Conservation (phyloP, 2,888 invertebrate species). For the Leptothorax acervorum region DNA sequence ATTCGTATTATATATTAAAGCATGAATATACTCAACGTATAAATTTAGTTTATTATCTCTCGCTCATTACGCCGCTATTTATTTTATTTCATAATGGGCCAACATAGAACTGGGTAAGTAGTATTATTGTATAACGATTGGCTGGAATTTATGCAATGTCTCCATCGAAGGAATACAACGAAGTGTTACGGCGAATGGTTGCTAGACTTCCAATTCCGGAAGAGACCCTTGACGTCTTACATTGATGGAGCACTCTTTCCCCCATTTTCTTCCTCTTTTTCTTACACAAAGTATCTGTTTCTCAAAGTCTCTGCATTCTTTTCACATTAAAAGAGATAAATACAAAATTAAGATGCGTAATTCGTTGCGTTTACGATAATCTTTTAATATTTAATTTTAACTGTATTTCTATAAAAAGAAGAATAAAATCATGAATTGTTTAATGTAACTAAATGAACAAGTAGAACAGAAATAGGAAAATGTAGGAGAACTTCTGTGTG, state of each 20-base stretch:
- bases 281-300: not conserved
- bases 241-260: slow-evolving; percentile 33
- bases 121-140: not conserved
- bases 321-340: not conserved
- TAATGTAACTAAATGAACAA: not conserved
- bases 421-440: not conserved
- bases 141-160: slow-evolving; percentile 62
- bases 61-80: slow-evolving; percentile 12
- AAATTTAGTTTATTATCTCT: slow-evolving; percentile 32
- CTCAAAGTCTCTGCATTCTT: slow-evolving; percentile 3
- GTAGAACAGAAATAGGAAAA: not conserved
- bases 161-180: slow-evolving; percentile 12
- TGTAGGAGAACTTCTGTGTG: not conserved
- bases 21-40: not conserved
- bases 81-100: not conserved
- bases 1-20: slow-evolving; percentile 20
- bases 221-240: slow-evolving; percentile 43
- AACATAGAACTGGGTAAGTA: not conserved
- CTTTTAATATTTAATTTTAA: slow-evolving; percentile 6
- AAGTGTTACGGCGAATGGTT: slow-evolving; percentile 28
- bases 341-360: not conserved
- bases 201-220: slow-evolving; percentile 41
- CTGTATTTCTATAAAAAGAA: not conserved
- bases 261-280: not conserved
- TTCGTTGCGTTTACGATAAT: not conserved